Base-by-base conservation (phyloP, 2,113 vertebrate genomes). In the Ibidorhyncha struthersii region DNA sequence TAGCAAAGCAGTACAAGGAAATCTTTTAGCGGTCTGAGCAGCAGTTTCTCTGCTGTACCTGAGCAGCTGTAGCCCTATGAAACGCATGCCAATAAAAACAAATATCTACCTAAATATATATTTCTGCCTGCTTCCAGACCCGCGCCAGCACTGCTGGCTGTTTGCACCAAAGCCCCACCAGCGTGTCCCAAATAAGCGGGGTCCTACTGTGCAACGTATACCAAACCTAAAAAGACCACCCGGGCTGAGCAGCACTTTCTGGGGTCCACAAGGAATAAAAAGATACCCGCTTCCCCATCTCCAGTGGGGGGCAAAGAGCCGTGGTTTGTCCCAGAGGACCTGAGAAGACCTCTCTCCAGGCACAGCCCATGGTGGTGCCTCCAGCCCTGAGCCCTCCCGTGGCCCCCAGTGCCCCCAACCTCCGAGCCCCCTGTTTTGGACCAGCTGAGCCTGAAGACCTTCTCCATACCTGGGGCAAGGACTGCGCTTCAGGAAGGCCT, bases 371-470 rank as follows among this genome's bases (percentile, higher is more conserved):
- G 15, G 58, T 12, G 36, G 4, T 34, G 55, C 53, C 63, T 41
- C 40, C 73, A 52, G 52, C 53, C 20, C 40, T 0, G 8, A 50
- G 49, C 16, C 38, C n/a, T 34, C 23, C 38, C 17, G 27, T 1
- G 2, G 47, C 19, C 7, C 45, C 49, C 49, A 50, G 49, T 6
- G 23, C 49, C 25, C 18, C 58, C 23, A 29, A 29, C 6, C 15
- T 23, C 38, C 3, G 3, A 14, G 9, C 6, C 30, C 65, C 26
- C 12, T 0, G 0, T 6, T 73, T 65, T 9, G 34, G 34, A 72
- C 5, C 74, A 69, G 55, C 32, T 1, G 1, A 80, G 38, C 72
- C 41, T 29, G n/a, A 45, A 81, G 20, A 26, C 38, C 14, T 61
- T 45, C 72, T 26, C 47, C 38, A 34, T 2, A 22, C 32, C 1